phyloP scores from a whole-genome alignment of 2,797 vertebrate genomes.

The Poeciliopsis turneri region DNA sequence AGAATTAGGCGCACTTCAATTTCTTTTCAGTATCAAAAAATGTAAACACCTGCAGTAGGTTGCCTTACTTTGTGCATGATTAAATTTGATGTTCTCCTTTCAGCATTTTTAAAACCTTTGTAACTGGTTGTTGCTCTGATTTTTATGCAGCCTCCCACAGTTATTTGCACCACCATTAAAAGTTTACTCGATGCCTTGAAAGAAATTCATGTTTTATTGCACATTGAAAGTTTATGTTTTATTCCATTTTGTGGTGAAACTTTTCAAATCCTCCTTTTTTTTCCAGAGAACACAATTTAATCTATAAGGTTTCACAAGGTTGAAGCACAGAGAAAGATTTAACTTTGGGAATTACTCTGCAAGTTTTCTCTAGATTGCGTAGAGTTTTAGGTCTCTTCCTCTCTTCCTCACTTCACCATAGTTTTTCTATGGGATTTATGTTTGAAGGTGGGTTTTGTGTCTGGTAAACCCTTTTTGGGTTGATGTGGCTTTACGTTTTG shows the following conservation, averaged over 20 bases:
- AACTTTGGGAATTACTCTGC: background rate
- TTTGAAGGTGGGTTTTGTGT: background rate
- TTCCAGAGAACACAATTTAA: background rate
- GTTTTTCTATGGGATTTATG: background rate
- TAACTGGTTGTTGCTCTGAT: slow-evolving; percentile 65
- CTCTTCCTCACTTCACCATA: background rate
- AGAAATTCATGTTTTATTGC: background rate
- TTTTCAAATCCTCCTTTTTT: background rate
- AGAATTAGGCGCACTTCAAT: slow-evolving; percentile 73
- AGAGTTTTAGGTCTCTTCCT: background rate
- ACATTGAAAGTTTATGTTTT: background rate
- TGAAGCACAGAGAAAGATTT: background rate
- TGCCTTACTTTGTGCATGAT: slow-evolving; percentile 94
- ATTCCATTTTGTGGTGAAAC: background rate
- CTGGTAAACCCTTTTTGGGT: background rate
- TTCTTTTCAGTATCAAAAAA: slow-evolving; percentile 71
- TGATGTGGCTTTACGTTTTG: background rate
- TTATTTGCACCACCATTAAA: background rate
- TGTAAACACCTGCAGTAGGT: slow-evolving; percentile 80
- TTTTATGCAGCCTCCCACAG: slow-evolving; percentile 29
- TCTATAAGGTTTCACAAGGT: background rate
- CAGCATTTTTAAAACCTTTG: slow-evolving; percentile 77
- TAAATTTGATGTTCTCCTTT: slow-evolving; percentile 86
- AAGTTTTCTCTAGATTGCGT: background rate
- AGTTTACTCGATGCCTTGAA: background rate